Evolutionary conservation across 1,140 invertebrate species (phyloP), one percentile per base, ranked within the genome.

Genomic region (Cotesia glomerata): DNA sequence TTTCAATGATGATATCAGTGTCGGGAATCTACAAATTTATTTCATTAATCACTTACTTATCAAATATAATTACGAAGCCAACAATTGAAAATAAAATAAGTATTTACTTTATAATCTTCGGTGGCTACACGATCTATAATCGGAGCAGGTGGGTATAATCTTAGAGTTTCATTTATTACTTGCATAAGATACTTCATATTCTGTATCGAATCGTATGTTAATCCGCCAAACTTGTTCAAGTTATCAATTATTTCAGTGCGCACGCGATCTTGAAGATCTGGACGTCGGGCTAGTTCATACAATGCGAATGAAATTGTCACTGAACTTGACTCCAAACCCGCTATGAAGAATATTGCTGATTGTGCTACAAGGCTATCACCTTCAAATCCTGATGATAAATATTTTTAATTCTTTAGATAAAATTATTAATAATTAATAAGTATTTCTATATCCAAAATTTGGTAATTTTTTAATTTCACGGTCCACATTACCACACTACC

Each of bases 71-170:
- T 58, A 34, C 45, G 0, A 14, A 11, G 32, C 58, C 16, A 65
- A 56, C 9, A 34, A 35, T 51, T 32, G 0, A 49, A 32, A 14
- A 49, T 59, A n/a, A 34, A 34, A 26, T 45, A 52, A 5, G 32
- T 39, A 0, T 13, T 16, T 71, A 72, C 71, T 56, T 51, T 58
- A 11, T 72, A 72, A 39, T 72, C 64, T 18, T 54, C 32, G 18
- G 71, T 45, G 35, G 87, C 72, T 39, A 79, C 78, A 62, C 90
- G 75, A 45, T 82, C 87, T 67, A 89, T 84, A 11, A 88, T 78
- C 9, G 90, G 89, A n/a, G 90, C 88, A 4, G 88, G 85, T 5
- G 90, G 89, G 75, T 85, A 89, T 9, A 91, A 70, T 45, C 90
- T 77, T 9, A 90, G 75, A 11, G 87, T 79, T 49, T 75, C 74